Evolutionary conservation across 2,888 invertebrate genomes (phyloP).

Genomic region (Caenorhabditis sp.): DNA sequence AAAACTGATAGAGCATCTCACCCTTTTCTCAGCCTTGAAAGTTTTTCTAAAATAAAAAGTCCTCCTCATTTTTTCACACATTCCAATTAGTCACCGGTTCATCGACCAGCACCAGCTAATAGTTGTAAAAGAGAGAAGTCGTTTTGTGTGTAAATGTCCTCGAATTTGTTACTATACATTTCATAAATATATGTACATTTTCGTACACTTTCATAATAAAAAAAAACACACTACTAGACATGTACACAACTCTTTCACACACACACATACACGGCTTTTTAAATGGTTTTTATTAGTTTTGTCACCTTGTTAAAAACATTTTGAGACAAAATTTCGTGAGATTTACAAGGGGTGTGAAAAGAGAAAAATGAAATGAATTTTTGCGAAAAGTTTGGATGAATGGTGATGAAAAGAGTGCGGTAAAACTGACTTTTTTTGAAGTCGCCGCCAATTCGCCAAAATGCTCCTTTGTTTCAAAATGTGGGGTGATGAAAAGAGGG

Average conservation of each 20-base stretch:
- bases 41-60: too few species aligned
- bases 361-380: too few species aligned
- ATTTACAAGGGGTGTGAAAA: too few species aligned
- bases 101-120: not conserved
- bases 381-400: too few species aligned
- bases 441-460: not conserved
- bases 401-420: not conserved
- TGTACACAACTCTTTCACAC: too few species aligned
- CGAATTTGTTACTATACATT: not conserved
- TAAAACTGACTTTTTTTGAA: not conserved
- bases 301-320: not conserved
- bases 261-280: not conserved
- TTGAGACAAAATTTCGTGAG: too few species aligned
- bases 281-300: constrained; percentile 1
- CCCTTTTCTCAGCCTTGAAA: not conserved
- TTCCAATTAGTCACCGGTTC: not conserved
- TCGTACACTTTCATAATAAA: not conserved
- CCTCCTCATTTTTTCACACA: not conserved
- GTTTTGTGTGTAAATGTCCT: too few species aligned
- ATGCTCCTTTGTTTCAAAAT: not conserved
- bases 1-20: too few species aligned
- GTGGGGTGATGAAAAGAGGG: too few species aligned
- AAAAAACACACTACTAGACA: too few species aligned
- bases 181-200: not conserved
- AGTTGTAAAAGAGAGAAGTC: too few species aligned